Conservation (phyloP, 2,113 vertebrate species). For the Halcyon malimbica region DNA sequence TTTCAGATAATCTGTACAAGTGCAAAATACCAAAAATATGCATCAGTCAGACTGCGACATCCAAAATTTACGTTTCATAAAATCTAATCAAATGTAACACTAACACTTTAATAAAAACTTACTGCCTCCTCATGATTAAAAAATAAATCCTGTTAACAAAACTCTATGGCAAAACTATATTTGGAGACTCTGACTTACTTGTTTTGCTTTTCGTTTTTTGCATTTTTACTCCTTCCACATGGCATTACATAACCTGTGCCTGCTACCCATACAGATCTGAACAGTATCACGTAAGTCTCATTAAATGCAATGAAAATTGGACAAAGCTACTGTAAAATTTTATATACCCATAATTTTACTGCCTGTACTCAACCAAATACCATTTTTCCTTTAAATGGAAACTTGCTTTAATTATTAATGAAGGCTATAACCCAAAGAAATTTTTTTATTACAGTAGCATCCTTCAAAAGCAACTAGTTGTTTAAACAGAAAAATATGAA, state of each 20-base stretch:
- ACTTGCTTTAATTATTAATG: conserved; percentile 26
- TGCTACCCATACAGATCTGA: neutral
- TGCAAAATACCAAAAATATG: neutral
- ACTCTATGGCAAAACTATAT: neutral
- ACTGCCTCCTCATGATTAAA: neutral
- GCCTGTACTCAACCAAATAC: neutral
- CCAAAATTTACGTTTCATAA: neutral
- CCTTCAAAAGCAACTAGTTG: conserved; percentile 25
- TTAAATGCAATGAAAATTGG: conserved; percentile 35
- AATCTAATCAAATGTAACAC: neutral
- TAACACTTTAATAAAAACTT: neutral
- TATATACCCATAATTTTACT: conserved; percentile 21
- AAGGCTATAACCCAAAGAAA: neutral
- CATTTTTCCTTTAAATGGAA: conserved; percentile 34
- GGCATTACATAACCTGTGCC: neutral
- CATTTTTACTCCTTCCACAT: neutral
- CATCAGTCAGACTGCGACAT: neutral
- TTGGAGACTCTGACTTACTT: neutral
- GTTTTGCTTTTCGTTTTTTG: neutral
- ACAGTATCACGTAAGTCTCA: neutral
- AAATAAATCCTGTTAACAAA: neutral
- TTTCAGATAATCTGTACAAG: neutral
- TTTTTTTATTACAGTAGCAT: neutral
- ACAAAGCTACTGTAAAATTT: conserved; percentile 52
- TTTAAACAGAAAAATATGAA: conserved; percentile 28